Base-by-base conservation (phyloP, 2,888 invertebrate species). In the Lymantria monacha region DNA sequence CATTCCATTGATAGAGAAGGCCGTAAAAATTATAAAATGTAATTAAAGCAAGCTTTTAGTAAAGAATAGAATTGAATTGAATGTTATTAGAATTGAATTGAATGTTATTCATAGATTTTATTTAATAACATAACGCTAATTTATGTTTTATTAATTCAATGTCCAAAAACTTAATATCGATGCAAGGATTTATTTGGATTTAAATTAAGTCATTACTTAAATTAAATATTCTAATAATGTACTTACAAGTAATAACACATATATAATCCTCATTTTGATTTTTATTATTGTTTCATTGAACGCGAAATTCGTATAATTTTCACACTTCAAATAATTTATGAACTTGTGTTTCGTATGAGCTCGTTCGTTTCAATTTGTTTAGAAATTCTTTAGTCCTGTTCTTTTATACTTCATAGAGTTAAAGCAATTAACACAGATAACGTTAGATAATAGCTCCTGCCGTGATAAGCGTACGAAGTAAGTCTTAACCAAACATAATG, bases 291-390 rank as follows among this genome's bases (percentile, higher is more conserved):
- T 70, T 57, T 78, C 73, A 80, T 78, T 62, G 64, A 77, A 69
- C 72, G 76, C 78, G 71, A 79, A 81, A 79, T 83, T 91, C 91
- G 91, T 89, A 89, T 87, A 78, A 76, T 74, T n/a, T n/a, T 70
- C 75, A 76, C 78, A 79, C 76, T 59, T 73, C 66, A 69, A 70
- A 61, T 63, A 58, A 50, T 57, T 53, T 56, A 47, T 66, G 53
- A 69, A 78, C 76, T 74, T 72, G 78, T 79, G 76, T 79, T 76
- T 81, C 84, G 79, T 79, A 76, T 71, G 81, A 84, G 81, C 81
- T 88, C 87, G 89, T 87, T 87, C 89, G 89, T 85, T 79, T 69
- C 61, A 73, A 75, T 83, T 72, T 81, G 76, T 71, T 68, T 63
- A 57, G 64, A 72, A 77, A 72, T 74, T 65, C 60, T 57, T 51